Percentiles rank a stretch among this genome's conserved stretches.
phyloP scores from a whole-genome alignment of 2,113 vertebrate species.

The Bufo bufo region DNA sequence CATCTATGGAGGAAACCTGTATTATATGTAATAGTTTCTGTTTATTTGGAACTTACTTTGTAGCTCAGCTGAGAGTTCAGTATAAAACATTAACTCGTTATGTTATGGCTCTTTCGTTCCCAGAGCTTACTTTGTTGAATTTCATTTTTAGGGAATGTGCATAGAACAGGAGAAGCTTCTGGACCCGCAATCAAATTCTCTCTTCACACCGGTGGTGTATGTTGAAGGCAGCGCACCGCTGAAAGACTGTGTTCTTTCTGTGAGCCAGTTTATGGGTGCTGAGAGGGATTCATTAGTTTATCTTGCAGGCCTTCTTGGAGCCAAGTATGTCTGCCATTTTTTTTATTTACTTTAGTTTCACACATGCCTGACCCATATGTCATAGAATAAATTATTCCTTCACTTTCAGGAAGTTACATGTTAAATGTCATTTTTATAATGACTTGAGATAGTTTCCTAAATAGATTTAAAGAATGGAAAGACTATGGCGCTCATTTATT shows the following conservation, averaged over 20 bases:
- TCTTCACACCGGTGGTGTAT: constrained; percentile 88
- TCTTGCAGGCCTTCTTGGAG: constrained; percentile 86
- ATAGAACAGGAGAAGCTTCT: constrained; percentile 85
- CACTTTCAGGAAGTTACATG: no score
- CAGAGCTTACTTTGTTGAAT: constrained; percentile 18
- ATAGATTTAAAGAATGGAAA: no score
- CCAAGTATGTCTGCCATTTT: constrained; percentile 74
- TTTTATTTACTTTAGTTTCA: background rate
- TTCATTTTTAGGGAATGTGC: constrained; percentile 80
- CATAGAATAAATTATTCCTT: no score
- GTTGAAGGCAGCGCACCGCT: constrained; percentile 82
- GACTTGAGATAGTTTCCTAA: no score
- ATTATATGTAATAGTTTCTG: no score
- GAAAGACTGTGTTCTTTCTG: constrained; percentile 85
- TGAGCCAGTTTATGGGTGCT: constrained; percentile 91
- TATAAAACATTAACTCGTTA: background rate
- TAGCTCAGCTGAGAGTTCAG: background rate
- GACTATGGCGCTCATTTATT: no score
- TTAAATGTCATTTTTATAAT: no score
- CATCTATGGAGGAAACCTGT: no score
- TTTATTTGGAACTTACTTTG: no score
- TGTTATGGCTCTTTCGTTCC: constrained; percentile 48
- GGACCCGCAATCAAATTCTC: constrained; percentile 79
- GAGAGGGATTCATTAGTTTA: constrained; percentile 90
- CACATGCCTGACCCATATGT: no score